Percentiles rank a stretch among this genome's conserved stretches.
phyloP scores from a whole-genome alignment of 2,888 invertebrate species.

The Spisula subtruncata region DNA sequence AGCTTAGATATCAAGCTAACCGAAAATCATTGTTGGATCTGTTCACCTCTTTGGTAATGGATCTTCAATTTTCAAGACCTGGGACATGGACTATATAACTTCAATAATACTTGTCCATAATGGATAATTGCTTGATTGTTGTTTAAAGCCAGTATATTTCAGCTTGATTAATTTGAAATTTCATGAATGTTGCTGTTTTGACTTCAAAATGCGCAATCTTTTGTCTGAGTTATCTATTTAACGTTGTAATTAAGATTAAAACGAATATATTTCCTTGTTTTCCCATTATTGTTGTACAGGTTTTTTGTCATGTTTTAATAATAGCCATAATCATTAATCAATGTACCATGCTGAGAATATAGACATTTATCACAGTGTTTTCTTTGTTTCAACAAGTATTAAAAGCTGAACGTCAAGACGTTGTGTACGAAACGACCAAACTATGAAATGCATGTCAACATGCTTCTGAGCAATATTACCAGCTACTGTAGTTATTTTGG shows the following conservation, averaged over 20 bases:
- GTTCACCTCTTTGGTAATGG: too few relatives aligned
- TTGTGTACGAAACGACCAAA: too few relatives aligned
- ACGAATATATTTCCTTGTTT: not conserved
- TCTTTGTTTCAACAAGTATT: slow-evolving; percentile 15
- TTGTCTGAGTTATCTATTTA: not conserved
- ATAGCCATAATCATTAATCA: not conserved
- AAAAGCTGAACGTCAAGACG: not conserved
- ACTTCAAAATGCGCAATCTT: not conserved
- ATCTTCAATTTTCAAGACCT: too few relatives aligned
- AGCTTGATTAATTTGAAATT: not conserved
- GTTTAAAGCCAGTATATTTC: not conserved
- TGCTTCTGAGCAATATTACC: slow-evolving; percentile 18
- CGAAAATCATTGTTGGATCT: too few relatives aligned
- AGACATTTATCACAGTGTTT: not conserved
- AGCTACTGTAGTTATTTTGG: not conserved
- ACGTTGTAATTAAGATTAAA: not conserved
- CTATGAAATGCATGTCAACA: not conserved
- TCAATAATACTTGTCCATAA: too few relatives aligned
- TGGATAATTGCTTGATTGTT: too few relatives aligned
- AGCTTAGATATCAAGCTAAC: too few relatives aligned
- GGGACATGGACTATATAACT: too few relatives aligned
- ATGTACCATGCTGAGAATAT: not conserved
- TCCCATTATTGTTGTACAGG: not conserved
- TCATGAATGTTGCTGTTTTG: not conserved
- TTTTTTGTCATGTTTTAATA: slow-evolving; percentile 14